Conservation (phyloP, 2,797 vertebrate genomes). For the Heteromormyrus szaboi region DNA sequence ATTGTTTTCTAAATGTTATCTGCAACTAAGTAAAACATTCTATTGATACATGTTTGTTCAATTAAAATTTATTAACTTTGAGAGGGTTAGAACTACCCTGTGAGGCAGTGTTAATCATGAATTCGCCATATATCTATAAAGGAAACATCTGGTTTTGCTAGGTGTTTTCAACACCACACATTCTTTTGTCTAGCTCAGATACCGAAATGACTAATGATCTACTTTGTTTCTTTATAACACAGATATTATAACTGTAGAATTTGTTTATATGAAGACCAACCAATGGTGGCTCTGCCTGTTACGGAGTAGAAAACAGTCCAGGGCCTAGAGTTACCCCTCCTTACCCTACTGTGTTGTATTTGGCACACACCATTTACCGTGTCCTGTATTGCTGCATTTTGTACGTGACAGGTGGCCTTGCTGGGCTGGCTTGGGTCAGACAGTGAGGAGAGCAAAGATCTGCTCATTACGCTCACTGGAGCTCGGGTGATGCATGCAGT, state of each 20-base stretch:
- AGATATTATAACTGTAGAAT: background rate
- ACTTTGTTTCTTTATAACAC: background rate
- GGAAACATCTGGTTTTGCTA: background rate
- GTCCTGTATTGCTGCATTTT: background rate
- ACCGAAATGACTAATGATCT: background rate
- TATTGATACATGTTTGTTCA: background rate
- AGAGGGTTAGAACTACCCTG: background rate
- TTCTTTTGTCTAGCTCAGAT: background rate
- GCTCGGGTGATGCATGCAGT: constrained; percentile 55
- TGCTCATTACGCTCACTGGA: constrained; percentile 49
- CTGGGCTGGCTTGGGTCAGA: constrained; percentile 58
- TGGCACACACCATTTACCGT: background rate
- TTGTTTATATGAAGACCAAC: background rate
- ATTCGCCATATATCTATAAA: background rate
- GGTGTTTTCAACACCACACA: background rate
- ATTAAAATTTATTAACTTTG: background rate
- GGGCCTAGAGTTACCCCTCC: background rate
- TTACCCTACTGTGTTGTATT: background rate
- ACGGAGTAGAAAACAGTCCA: background rate
- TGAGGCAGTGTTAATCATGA: background rate
- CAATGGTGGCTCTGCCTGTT: background rate
- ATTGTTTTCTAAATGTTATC: background rate
- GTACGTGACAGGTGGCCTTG: constrained; percentile 50
- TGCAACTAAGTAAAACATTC: background rate
- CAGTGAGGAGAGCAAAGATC: constrained; percentile 41